phyloP scores from a whole-genome alignment of 2,113 vertebrate genomes.

The Campylorhamphus procurvoides region DNA sequence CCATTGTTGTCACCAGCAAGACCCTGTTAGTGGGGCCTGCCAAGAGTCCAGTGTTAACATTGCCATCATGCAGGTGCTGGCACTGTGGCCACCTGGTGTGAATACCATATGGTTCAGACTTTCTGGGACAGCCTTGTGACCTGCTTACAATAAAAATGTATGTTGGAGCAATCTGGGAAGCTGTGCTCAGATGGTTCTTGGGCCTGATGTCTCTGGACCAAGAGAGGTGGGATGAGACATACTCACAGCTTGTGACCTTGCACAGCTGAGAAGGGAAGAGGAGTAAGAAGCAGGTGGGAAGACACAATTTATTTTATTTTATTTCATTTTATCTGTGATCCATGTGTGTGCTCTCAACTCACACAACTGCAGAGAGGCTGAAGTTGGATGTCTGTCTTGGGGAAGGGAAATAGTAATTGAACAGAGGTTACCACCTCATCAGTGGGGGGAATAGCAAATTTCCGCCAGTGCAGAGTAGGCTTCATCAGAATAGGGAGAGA shows the following conservation, averaged over 20 bases:
- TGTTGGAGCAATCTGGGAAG: not conserved
- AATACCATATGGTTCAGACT: not conserved
- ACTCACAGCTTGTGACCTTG: not conserved
- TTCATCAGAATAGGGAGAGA: not conserved
- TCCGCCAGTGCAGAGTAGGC: not conserved
- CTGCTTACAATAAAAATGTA: not conserved
- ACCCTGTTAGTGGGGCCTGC: not conserved
- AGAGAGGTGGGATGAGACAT: not conserved
- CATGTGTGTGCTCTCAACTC: not conserved
- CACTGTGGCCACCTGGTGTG: not conserved
- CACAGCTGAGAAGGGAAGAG: not conserved
- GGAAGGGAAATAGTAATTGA: not conserved
- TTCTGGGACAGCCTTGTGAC: not conserved
- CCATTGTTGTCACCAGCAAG: not conserved
- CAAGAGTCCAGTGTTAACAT: not conserved
- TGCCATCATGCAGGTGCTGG: not conserved
- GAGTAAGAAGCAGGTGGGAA: not conserved
- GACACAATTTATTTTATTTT: not conserved
- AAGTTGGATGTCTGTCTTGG: not conserved
- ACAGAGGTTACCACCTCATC: not conserved
- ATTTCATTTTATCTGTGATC: not conserved
- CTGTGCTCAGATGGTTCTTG: not conserved
- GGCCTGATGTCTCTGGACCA: not conserved
- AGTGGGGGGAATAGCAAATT: not conserved
- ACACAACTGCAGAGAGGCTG: not conserved